Percentiles rank a stretch among this genome's conserved stretches.
phyloP scores from a whole-genome alignment of 2,797 vertebrate genomes.

The Tympanoctomys barrerae region DNA sequence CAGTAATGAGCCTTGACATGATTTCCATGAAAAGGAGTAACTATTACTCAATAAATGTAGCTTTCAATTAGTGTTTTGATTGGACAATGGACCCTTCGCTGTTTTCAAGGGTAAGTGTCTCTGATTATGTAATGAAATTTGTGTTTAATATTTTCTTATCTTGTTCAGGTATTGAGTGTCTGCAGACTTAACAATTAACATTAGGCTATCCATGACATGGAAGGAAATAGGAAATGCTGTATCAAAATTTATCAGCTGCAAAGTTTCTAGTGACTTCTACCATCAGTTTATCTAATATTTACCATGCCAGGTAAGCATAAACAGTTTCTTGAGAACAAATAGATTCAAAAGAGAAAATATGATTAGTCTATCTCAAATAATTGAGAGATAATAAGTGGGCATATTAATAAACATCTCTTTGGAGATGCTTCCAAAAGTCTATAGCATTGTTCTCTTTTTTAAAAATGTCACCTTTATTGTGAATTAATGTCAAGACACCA shows the following conservation, averaged over 20 bases:
- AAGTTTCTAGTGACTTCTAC: not conserved
- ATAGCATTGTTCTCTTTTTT: conserved; percentile 53
- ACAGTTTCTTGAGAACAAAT: not conserved
- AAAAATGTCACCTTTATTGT: conserved; percentile 40
- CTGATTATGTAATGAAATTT: not conserved
- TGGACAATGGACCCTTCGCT: not conserved
- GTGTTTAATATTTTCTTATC: not conserved
- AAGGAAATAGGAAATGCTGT: not conserved
- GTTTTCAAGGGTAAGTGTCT: not conserved
- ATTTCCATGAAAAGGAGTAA: not conserved
- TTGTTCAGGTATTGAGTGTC: not conserved
- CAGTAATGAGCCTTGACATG: not conserved
- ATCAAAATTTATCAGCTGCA: not conserved
- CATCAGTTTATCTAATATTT: not conserved
- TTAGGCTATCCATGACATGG: not conserved
- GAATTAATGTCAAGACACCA: conserved; percentile 73
- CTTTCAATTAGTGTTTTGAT: not conserved
- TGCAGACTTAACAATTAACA: not conserved
- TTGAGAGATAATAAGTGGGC: not conserved
- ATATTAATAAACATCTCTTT: not conserved
- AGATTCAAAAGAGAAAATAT: not conserved
- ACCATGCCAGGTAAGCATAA: not conserved
- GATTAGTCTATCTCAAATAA: not conserved
- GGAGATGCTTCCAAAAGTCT: not conserved
- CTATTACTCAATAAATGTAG: not conserved